These are phyloP conservation scores for Achatina immaculata DNA, from an alignment of 1,140 invertebrate species.

Conservation along the genomic window DNA sequence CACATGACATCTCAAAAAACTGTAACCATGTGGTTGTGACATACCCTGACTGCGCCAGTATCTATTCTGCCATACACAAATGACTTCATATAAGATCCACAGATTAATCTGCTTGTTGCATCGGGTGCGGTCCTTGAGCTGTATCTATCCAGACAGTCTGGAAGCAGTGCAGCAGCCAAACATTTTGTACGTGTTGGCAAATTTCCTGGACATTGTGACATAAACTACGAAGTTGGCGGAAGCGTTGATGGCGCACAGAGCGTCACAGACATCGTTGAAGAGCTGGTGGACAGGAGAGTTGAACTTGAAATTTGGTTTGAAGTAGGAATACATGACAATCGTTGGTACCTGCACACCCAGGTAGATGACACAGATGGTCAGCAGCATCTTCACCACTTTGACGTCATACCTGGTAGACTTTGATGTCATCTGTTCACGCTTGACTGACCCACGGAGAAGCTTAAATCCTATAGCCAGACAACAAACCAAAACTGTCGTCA, in stretches of 20 bases:
- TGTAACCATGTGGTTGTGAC: no score
- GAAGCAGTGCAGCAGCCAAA: slow-evolving; percentile 11
- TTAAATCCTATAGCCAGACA: not conserved
- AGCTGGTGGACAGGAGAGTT: not conserved
- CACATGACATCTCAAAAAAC: no score
- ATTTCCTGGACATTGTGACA: slow-evolving; percentile 5
- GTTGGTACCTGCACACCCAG: not conserved
- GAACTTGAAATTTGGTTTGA: slow-evolving; percentile 4
- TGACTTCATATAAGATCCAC: no score
- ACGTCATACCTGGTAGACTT: not conserved
- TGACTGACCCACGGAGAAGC: not conserved
- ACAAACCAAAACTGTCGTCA: not conserved
- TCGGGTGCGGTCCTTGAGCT: no score
- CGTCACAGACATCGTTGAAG: not conserved
- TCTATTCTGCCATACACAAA: no score
- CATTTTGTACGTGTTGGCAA: slow-evolving; percentile 3
- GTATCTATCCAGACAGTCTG: no score
- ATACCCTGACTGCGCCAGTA: no score
- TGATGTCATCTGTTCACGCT: not conserved
- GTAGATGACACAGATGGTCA: not conserved
- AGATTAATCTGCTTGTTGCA: no score
- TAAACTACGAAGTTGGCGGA: slow-evolving; percentile 6
- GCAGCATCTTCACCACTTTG: slow-evolving; percentile 4
- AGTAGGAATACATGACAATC: slow-evolving; percentile 15
- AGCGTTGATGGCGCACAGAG: not conserved